Conservation (phyloP, 2,797 vertebrate genomes). For the Garrulus glandarius region DNA sequence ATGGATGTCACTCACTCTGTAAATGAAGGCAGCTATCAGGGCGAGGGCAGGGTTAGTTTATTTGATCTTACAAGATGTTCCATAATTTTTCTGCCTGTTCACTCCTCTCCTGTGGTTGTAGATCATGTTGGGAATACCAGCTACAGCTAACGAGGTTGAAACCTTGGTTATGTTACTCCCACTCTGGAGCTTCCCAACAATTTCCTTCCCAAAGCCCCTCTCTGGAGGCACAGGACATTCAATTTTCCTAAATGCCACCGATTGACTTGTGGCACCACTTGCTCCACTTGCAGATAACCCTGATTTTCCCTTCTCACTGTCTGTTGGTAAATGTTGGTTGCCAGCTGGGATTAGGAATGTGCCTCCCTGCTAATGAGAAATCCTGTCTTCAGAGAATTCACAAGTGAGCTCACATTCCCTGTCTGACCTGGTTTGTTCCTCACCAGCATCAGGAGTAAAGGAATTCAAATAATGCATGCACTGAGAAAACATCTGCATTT, state of each 20-base stretch:
- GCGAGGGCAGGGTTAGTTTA: background rate
- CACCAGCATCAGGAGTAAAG: background rate
- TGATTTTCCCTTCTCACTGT: background rate
- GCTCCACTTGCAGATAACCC: background rate
- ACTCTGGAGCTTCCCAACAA: background rate
- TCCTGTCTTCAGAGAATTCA: background rate
- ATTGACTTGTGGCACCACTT: background rate
- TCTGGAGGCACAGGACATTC: background rate
- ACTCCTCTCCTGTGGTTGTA: background rate
- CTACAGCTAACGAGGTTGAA: background rate
- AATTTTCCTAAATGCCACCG: background rate
- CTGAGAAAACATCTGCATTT: background rate
- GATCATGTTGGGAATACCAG: background rate
- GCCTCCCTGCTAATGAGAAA: background rate
- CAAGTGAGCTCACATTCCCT: background rate
- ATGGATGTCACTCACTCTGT: background rate
- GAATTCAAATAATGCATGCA: background rate
- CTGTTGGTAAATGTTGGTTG: background rate
- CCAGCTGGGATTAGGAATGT: background rate
- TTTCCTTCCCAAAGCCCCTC: background rate
- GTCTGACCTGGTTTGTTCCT: background rate
- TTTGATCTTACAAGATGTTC: constrained; percentile 9
- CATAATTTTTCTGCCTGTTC: background rate
- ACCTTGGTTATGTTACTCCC: background rate
- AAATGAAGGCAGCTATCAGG: background rate